These are phyloP conservation scores for Zonitis immaculata DNA, from an alignment of 2,888 invertebrate species.

Conservation along the genomic window DNA sequence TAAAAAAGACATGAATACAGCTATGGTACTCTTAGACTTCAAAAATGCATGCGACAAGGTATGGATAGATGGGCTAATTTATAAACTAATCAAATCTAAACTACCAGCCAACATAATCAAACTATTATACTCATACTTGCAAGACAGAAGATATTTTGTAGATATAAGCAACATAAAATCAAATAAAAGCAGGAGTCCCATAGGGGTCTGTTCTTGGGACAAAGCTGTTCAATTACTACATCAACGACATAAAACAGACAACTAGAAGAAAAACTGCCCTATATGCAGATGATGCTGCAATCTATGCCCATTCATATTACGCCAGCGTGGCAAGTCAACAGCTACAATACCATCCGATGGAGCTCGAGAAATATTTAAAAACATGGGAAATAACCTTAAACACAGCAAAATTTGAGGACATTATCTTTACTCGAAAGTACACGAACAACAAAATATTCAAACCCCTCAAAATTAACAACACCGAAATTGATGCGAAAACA, in stretches of 20 bases:
- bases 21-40: constrained; percentile 33
- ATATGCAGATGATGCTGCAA: constrained; percentile 22
- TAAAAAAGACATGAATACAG: constrained; percentile 27
- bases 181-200: constrained; percentile 29
- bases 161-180: constrained; percentile 22
- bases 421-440: constrained; percentile 15
- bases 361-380: constrained; percentile 8
- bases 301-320: constrained; percentile 12
- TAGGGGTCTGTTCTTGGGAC: constrained; percentile 23
- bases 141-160: constrained; percentile 22
- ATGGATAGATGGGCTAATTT: constrained; percentile 31
- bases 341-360: constrained; percentile 9
- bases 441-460: no score
- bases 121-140: constrained; percentile 27
- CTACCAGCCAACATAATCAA: constrained; percentile 24
- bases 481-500: no score
- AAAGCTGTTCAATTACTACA: constrained; percentile 13
- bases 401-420: constrained; percentile 16
- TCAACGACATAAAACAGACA: constrained; percentile 13
- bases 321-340: constrained; percentile 8
- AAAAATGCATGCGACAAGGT: constrained; percentile 38
- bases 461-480: no score
- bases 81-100: constrained; percentile 23
- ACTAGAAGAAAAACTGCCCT: constrained; percentile 15
- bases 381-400: constrained; percentile 19